phyloP scores from a whole-genome alignment of 1,140 invertebrate genomes.

The Goniozus legneri region DNA sequence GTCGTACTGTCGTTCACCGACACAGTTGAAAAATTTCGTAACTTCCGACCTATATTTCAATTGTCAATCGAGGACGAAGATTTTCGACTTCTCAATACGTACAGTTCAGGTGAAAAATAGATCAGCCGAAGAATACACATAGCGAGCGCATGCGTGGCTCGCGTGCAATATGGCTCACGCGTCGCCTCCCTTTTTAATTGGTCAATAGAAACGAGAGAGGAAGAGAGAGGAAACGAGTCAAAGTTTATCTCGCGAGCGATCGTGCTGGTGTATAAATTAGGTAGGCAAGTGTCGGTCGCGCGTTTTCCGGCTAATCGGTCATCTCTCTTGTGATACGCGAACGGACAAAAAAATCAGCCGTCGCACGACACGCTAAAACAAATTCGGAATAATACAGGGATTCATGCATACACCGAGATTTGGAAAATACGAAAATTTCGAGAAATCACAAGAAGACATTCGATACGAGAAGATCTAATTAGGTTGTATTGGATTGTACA shows the following conservation, averaged over 20 bases:
- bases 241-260: conserved; percentile 1
- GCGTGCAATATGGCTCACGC: no score
- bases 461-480: no score
- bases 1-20: no score
- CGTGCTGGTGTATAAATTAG: conserved; percentile 33
- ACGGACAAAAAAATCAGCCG: conserved; percentile 3
- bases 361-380: conserved; percentile 44
- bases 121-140: no score
- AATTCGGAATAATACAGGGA: conserved; percentile 57
- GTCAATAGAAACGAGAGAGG: neutral
- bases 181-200: no score
- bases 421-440: conserved; percentile 8
- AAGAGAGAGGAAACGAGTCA: conserved; percentile 3
- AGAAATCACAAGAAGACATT: conserved; percentile 2
- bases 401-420: conserved; percentile 27
- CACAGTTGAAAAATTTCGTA: no score
- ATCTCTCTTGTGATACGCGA: conserved; percentile 51
- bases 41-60: no score
- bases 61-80: no score
- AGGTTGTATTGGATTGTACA: conserved; percentile 43
- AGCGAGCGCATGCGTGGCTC: conserved; percentile 24
- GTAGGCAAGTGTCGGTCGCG: conserved; percentile 26
- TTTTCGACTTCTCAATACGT: no score
- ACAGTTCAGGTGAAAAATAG: no score
- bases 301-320: conserved; percentile 39